Evolutionary conservation across 2,888 invertebrate species (phyloP).

Genomic region (Deroplatys truncata): DNA sequence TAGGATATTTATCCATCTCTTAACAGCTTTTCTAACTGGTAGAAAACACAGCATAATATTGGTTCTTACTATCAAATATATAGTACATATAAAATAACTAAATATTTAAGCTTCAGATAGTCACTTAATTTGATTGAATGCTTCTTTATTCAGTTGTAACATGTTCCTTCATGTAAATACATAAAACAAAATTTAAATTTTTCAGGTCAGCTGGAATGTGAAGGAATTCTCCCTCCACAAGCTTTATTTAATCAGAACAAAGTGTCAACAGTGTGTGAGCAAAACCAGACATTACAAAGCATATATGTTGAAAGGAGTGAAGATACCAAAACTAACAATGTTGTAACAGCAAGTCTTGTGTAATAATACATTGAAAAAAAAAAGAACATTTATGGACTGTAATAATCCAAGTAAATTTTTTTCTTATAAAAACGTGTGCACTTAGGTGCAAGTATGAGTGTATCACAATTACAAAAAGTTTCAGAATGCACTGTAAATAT

Average conservation of each 20-base stretch:
- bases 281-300: neutral
- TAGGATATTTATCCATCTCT: neutral
- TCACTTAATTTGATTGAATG: neutral
- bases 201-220: constrained; percentile 41
- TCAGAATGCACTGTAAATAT: neutral
- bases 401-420: neutral
- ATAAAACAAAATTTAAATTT: neutral
- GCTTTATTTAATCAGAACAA: constrained; percentile 5
- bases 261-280: neutral
- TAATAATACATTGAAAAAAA: neutral
- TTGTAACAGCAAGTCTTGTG: constrained; percentile 26
- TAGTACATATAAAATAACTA: neutral
- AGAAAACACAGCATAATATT: neutral
- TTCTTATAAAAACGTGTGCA: neutral
- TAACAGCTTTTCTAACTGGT: neutral
- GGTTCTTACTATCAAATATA: neutral
- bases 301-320: neutral
- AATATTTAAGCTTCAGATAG: neutral
- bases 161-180: neutral
- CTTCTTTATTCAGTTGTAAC: neutral
- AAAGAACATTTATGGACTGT: neutral
- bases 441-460: neutral
- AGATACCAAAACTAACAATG: constrained; percentile 30
- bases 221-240: constrained; percentile 34
- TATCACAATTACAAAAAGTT: neutral